Base-by-base conservation (phyloP, 2,797 vertebrate genomes). In the Sebastes matsubarae region DNA sequence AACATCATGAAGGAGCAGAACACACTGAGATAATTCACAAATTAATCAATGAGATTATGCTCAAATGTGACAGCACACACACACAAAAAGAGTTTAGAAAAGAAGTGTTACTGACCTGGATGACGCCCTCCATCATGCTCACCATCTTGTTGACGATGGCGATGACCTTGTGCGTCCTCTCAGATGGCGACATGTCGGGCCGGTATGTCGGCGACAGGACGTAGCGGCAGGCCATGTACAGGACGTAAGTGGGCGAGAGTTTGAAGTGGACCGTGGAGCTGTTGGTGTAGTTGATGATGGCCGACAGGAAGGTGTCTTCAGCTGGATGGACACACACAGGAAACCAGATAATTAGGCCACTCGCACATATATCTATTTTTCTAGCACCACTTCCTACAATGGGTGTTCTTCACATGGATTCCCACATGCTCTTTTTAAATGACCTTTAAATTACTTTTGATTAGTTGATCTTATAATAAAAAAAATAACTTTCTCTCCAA, bases 41-140 rank as follows among this genome's bases (percentile, higher is more conserved):
- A 46, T 46, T 1, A 34, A 60, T 27, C 2, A 0, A 36, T 16
- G 29, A 52, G 7, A 27, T 29, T 5, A 6, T 3, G 30, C 29
- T 67, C 29, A n/a, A 25, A 50, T 2, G 12, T 4, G 24, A 79
- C 59, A 18, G 3, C 1, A 10, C 38, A 29, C 4, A 6, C 4
- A 20, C 11, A 65, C 1, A 11, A 1, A 10, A 13, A 20, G 12
- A 30, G 4, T 24, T 18, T 1, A 24, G 9, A 52, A 42, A 25
- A 32, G 68, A 0, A 2, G 18, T 2, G 38, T 36, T 78, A 95
- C 97, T 96, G 89, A 99, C 99, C 98, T 99, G 98, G 92, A 99
- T 99, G 86, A 99, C 99, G 66, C 97, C 97, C 94, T 99, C 99
- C 98, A 99, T 99, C 98, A 99, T 99, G 97, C 96, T 99, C 96